A percentile compares a stretch with the other conserved stretches of the same genome.
These are phyloP conservation scores for Zosterops hypoxanthus DNA, from an alignment of 2,113 vertebrate genomes.

Conservation along the genomic window DNA sequence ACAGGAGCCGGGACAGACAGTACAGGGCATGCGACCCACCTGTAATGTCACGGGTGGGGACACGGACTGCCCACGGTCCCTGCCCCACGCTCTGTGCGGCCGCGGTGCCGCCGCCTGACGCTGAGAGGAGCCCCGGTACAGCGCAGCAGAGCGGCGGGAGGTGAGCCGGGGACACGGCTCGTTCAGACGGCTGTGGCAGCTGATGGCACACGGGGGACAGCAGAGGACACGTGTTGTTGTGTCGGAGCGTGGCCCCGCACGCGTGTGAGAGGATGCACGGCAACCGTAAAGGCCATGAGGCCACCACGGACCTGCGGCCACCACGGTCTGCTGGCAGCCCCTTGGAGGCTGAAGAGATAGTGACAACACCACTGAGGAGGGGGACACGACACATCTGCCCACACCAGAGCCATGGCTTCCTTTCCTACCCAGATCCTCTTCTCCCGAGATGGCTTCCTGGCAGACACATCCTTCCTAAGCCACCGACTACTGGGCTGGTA, in stretches of 20 bases:
- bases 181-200: not conserved
- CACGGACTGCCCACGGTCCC: not conserved
- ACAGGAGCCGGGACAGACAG: not conserved
- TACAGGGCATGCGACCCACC: fast-evolving
- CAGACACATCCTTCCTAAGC: not conserved
- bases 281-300: not conserved
- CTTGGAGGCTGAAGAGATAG: not conserved
- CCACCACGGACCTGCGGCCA: fast-evolving
- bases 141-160: not conserved
- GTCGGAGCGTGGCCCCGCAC: not conserved
- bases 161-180: slow-evolving; percentile 34
- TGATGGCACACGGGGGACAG: not conserved
- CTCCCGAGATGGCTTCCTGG: not conserved
- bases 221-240: not conserved
- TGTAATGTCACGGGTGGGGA: fast-evolving
- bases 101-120: not conserved
- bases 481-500: not conserved
- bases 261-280: not conserved
- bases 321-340: not conserved
- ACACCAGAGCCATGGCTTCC: not conserved
- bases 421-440: not conserved
- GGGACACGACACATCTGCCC: not conserved
- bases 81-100: not conserved
- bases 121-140: slow-evolving; percentile 36
- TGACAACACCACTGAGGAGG: fast-evolving